These are phyloP conservation scores for Drosophila lini DNA, from an alignment of 1,140 invertebrate genomes.

Conservation along the genomic window DNA sequence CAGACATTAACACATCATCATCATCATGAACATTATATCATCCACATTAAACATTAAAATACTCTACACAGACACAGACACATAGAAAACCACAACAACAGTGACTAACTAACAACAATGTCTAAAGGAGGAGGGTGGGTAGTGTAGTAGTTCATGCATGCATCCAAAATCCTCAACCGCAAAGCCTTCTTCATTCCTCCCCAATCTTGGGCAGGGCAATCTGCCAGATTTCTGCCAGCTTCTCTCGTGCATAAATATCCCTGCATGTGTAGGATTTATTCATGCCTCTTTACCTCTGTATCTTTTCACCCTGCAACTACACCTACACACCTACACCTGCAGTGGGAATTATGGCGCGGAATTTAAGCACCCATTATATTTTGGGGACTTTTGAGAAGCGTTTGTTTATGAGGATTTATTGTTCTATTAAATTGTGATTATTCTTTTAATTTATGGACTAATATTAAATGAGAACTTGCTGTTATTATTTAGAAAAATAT, in stretches of 20 bases:
- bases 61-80: constrained; percentile 16
- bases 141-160: constrained; percentile 7
- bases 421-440: background rate
- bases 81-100: constrained; percentile 19
- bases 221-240: constrained; percentile 64
- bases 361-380: constrained; percentile 6
- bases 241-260: constrained; percentile 34
- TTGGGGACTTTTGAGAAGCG: background rate
- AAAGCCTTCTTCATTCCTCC: constrained; percentile 28
- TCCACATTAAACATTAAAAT: constrained; percentile 33
- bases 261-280: constrained; percentile 64
- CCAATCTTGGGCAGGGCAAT: constrained; percentile 65
- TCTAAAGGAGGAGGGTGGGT: constrained; percentile 1
- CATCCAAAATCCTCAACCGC: constrained; percentile 15
- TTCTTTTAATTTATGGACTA: background rate
- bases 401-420: background rate
- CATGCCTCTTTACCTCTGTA: constrained; percentile 38
- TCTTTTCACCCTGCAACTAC: constrained; percentile 9
- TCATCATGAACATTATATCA: constrained; percentile 10
- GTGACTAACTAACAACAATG: constrained; percentile 26
- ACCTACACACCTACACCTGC: constrained; percentile 1
- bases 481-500: background rate
- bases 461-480: background rate
- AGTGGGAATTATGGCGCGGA: constrained; percentile 4
- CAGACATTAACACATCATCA: constrained; percentile 23